Conservation (phyloP, 23 tunicate species). For the Oikopleura vanhoeffeni region DNA sequence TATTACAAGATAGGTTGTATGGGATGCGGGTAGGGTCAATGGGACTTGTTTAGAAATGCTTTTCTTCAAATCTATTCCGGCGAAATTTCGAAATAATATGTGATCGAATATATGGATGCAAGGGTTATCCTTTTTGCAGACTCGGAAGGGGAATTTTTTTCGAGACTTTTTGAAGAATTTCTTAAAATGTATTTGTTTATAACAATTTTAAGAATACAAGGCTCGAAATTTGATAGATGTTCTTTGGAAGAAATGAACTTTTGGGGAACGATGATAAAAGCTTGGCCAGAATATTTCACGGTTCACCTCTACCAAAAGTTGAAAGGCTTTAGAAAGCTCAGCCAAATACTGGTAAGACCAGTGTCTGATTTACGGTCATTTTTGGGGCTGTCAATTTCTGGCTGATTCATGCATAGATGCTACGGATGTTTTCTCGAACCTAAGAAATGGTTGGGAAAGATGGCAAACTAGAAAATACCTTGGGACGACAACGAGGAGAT, state of each 20-base stretch:
- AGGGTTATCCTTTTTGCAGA: background rate
- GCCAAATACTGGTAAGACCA: background rate
- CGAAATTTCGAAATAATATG: background rate
- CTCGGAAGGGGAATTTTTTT: background rate
- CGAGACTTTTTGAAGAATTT: no score
- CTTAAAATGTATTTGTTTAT: no score
- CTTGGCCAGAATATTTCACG: background rate
- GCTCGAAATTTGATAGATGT: background rate
- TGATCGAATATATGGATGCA: background rate
- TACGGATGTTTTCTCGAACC: background rate
- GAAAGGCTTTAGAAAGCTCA: background rate
- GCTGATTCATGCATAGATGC: background rate
- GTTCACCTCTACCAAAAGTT: background rate
- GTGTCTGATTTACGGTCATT: background rate
- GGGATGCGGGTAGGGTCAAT: background rate
- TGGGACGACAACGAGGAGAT: background rate
- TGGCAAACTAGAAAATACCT: background rate
- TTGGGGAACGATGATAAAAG: background rate
- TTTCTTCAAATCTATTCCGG: background rate
- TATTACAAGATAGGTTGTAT: background rate
- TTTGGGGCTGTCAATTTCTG: background rate
- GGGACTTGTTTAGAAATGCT: background rate
- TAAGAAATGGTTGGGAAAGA: background rate
- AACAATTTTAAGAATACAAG: no score
- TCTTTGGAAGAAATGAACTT: background rate